Evolutionary conservation across 2,797 vertebrate genomes (phyloP).

Genomic region (Picus viridis): DNA sequence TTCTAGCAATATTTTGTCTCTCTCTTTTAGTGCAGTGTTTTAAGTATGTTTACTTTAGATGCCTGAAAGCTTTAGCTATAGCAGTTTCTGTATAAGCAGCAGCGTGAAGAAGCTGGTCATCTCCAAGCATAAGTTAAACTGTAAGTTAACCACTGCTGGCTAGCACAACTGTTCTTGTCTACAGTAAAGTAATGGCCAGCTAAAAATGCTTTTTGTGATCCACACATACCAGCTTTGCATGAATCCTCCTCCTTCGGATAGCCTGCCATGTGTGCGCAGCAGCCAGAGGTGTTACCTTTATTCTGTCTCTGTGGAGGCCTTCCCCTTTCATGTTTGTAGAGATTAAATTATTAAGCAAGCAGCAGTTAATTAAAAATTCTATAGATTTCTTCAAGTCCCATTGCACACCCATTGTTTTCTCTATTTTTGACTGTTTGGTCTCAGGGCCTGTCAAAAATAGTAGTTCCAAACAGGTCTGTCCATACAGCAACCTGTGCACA

Average conservation of each 20-base stretch:
- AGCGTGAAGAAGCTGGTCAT: neutral
- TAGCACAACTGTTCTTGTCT: neutral
- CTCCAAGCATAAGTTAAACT: neutral
- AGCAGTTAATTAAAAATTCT: neutral
- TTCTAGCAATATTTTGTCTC: neutral
- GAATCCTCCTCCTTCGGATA: neutral
- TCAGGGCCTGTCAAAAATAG: neutral
- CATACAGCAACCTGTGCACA: fast-evolving
- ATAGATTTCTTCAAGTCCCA: neutral
- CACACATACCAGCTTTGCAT: neutral
- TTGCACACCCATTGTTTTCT: neutral
- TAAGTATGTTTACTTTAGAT: neutral
- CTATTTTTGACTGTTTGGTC: neutral
- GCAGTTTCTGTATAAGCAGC: neutral
- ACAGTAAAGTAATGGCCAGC: neutral
- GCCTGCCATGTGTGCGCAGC: neutral
- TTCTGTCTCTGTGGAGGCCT: neutral
- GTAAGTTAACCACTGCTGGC: neutral
- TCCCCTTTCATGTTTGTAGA: neutral
- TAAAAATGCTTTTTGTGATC: neutral
- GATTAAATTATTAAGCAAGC: neutral
- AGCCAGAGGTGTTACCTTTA: neutral
- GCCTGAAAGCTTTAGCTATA: neutral
- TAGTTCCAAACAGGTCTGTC: neutral
- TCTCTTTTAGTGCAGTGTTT: neutral